Conservation (phyloP, 2,113 vertebrate species). For the Octodon degus region DNA sequence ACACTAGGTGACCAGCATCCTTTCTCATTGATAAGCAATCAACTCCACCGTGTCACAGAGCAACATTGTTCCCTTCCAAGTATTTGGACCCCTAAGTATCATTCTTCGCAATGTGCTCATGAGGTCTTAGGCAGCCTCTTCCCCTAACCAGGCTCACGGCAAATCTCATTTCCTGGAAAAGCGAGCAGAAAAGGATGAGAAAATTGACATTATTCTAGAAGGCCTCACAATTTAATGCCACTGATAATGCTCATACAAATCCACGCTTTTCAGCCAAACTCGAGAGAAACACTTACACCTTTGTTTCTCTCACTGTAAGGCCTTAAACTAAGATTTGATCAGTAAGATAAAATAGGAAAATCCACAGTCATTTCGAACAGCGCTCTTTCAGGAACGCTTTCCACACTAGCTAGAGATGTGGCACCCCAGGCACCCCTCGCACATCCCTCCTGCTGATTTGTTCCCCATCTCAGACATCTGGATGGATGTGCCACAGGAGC, state of each 20-base stretch:
- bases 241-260: background rate
- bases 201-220: background rate
- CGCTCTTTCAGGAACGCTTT: background rate
- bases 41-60: background rate
- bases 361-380: background rate
- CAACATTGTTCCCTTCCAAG: background rate
- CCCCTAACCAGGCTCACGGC: background rate
- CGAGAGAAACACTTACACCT: background rate
- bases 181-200: background rate
- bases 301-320: background rate
- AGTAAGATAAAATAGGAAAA: background rate
- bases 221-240: background rate
- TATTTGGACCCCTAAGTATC: background rate
- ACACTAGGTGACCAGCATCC: background rate
- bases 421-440: background rate
- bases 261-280: background rate
- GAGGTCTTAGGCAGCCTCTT: background rate
- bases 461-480: background rate
- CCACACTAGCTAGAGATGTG: background rate
- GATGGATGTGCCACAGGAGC: background rate
- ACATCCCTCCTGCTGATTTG: background rate
- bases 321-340: background rate
- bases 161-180: background rate
- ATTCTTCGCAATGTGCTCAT: background rate
- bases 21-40: background rate